Evolutionary conservation across 2,797 vertebrate species (phyloP), one percentile per base, ranked within the genome.

Genomic region (Decapterus maruadsi): DNA sequence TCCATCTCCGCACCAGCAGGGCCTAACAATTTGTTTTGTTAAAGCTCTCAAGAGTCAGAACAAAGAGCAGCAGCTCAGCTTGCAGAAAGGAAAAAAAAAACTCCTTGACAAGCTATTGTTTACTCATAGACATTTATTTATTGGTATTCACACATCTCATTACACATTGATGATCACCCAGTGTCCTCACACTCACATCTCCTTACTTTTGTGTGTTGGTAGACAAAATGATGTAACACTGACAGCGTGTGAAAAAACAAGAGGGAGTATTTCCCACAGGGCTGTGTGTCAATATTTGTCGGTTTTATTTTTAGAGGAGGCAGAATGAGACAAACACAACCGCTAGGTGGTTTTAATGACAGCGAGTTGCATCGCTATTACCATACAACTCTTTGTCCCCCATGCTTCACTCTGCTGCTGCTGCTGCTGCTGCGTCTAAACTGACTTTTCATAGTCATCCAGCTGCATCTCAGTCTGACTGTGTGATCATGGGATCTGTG

Each of bases 121-220:
- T 89, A 87, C 75, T 87, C 83, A 77, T 73, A 53, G 75, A 78
- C 34, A 29, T 81, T 75, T 68, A 85, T 92, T 86, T 86, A 73
- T 84, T 85, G 64, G 72, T 83, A 70, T 78, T 86, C 78, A 88
- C 72, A 69, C 80, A 73, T 86, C 84, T 89, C 75, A 89, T 89
- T 90, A 81, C 62, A 78, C 71, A 82, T 58, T 81, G 48, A 85
- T 70, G 63, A 87, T 76, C 69, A 81, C 45, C 60, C 71, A 22
- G 53, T n/a, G 42, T 68, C 60, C 16, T 56, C 63, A 40, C 76
- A 64, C 61, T 53, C 46, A 57, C 58, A 38, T 65, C 72, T 68
- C 45, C 48, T 22, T 78, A 42, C 56, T 68, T 46, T 58, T 29
- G 48, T 66, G n/a, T 72, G 60, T 46, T 68, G 11, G 50, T 56